A percentile compares a stretch with the other conserved stretches of the same genome.
These are phyloP conservation scores for Miniopterus natalensis DNA, from an alignment of 2,113 vertebrate genomes.

Conservation along the genomic window DNA sequence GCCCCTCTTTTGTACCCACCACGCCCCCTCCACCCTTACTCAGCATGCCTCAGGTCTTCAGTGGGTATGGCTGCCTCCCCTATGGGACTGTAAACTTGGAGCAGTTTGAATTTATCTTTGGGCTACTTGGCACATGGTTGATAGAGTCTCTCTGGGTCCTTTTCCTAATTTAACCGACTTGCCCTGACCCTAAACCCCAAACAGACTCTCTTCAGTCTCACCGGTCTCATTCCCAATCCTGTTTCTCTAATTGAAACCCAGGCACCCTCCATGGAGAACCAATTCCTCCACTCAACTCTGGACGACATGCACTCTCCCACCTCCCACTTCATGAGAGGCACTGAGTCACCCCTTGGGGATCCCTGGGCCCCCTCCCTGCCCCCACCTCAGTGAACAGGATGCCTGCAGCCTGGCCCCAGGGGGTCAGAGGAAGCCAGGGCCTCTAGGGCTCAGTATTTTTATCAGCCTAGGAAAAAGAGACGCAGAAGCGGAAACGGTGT, in stretches of 20 bases:
- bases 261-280: neutral
- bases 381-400: slow-evolving; percentile 72
- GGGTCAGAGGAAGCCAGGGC: slow-evolving; percentile 81
- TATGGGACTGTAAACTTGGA: neutral
- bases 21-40: neutral
- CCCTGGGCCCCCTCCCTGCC: slow-evolving; percentile 38
- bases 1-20: no score
- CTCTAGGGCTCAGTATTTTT: slow-evolving; percentile 84
- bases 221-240: neutral
- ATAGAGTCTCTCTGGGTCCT: neutral
- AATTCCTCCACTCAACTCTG: neutral
- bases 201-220: neutral
- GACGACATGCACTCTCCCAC: neutral
- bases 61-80: neutral
- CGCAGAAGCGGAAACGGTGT: slow-evolving; percentile 80
- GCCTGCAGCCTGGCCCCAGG: slow-evolving; percentile 64
- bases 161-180: neutral
- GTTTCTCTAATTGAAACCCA: slow-evolving; percentile 16
- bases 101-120: neutral
- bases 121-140: neutral
- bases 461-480: slow-evolving; percentile 80
- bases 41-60: neutral
- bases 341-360: slow-evolving; percentile 73
- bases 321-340: neutral
- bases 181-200: neutral